These are phyloP conservation scores for Plebejus anna DNA, from an alignment of 2,888 invertebrate species.

Conservation along the genomic window DNA sequence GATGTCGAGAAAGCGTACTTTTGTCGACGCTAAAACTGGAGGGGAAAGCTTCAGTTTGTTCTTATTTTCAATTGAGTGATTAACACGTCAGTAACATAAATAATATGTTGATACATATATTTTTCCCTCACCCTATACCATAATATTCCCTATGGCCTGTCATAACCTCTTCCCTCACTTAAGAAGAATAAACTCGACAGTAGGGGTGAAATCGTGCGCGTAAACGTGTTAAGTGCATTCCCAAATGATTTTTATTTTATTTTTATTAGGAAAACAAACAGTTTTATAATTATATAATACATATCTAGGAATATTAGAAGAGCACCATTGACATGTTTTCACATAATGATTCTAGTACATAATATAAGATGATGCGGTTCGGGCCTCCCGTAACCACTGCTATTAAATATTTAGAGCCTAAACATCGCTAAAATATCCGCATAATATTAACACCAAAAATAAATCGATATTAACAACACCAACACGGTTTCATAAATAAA, in stretches of 20 bases:
- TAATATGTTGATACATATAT: neutral
- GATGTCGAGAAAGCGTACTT: constrained; percentile 5
- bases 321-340: too few species aligned
- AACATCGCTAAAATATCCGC: neutral
- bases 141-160: constrained; percentile 8
- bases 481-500: neutral
- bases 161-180: neutral
- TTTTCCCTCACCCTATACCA: constrained; percentile 2
- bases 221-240: neutral
- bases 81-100: neutral
- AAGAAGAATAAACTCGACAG: neutral
- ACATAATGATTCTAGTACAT: too few species aligned
- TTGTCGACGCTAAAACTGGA: neutral
- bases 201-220: neutral
- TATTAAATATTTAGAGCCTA: neutral
- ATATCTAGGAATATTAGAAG: too few species aligned
- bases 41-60: neutral
- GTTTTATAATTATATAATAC: too few species aligned
- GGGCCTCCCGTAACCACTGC: neutral
- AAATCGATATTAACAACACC: neutral
- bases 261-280: too few species aligned
- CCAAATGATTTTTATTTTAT: neutral
- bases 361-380: neutral
- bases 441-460: neutral
- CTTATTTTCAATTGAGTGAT: neutral